Evolutionary conservation across 2,888 invertebrate genomes (phyloP), one percentile per base, ranked within the genome.

Genomic region (Nephrocerus scutellatus): DNA sequence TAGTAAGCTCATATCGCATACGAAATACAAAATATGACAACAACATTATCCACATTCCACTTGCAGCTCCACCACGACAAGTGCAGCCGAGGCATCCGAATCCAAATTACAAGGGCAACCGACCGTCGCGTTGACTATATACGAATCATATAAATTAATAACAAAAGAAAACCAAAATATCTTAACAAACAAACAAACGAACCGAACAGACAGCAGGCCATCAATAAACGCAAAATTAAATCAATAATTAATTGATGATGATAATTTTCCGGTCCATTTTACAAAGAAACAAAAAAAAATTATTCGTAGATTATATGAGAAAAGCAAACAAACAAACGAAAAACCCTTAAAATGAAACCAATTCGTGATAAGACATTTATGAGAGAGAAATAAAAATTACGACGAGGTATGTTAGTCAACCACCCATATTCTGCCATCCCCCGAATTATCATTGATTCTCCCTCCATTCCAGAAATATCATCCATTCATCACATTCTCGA

Each of bases 31-130:
- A 21, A 7, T 10, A 18, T 22, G 3, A 21, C 4, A n/a, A 7
- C 25, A 30, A 14, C 7, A 23, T 23, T 25, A 28, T n/a, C 16
- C 5, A 29, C n/a, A 5, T 16, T 19, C 15, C 29, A 12, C 22
- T 36, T 44, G 21, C 39, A 64, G 64, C 63, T 48, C 56, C 62
- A 48, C 63, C 64, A 48, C 63, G 68, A 44, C 66, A 63, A 56
- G 49, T 60, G 43, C 65, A 62, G 45, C 63, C 65, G 39, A 60
- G 68, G 48, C 68, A 68, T 57, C 64, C 65, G 26, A 67, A 68
- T 59, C 64, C 65, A 41, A 68, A 66, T 51, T 68, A 66, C 49
- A 66, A 67, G 41, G 66, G 66, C 33, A 59, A 62, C 47, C 62
- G 67, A 49, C 65, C 66, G 45, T 62, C 64, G 48, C 57, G 54